A percentile compares a stretch with the other conserved stretches of the same genome.
These are phyloP conservation scores for Hucho hucho DNA, from an alignment of 2,113 vertebrate species.

Conservation along the genomic window DNA sequence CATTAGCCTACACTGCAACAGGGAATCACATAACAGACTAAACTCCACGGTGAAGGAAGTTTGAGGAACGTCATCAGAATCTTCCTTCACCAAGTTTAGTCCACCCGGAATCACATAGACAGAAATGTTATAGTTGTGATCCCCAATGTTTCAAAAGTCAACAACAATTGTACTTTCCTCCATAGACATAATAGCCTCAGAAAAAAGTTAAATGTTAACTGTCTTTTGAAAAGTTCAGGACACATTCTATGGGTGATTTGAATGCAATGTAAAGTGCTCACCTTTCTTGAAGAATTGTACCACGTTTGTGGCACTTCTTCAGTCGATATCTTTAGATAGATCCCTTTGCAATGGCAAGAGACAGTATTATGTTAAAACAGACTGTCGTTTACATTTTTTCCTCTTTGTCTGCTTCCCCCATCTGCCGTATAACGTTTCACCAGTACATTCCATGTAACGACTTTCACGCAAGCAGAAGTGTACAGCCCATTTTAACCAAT, in stretches of 20 bases:
- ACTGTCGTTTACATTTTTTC: background rate
- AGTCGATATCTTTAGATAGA: background rate
- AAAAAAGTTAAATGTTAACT: no score
- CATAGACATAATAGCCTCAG: background rate
- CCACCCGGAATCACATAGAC: background rate
- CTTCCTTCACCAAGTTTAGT: no score
- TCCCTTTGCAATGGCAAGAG: background rate
- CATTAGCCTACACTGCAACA: background rate
- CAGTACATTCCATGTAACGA: background rate
- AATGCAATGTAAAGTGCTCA: background rate
- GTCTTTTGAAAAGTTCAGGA: no score
- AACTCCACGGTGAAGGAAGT: no score
- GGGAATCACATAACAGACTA: background rate
- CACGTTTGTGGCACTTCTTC: background rate
- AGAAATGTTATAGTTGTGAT: background rate
- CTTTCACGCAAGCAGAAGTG: background rate
- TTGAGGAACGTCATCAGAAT: no score
- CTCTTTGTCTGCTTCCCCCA: background rate
- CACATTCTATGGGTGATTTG: background rate
- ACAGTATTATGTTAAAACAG: background rate
- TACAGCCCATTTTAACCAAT: background rate
- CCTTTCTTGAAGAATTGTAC: slow-evolving; percentile 1
- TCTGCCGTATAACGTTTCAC: background rate
- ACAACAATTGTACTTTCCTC: background rate
- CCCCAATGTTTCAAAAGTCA: background rate